phyloP scores from a whole-genome alignment of 2,888 invertebrate species.

The Orthonychiurus folsomi region DNA sequence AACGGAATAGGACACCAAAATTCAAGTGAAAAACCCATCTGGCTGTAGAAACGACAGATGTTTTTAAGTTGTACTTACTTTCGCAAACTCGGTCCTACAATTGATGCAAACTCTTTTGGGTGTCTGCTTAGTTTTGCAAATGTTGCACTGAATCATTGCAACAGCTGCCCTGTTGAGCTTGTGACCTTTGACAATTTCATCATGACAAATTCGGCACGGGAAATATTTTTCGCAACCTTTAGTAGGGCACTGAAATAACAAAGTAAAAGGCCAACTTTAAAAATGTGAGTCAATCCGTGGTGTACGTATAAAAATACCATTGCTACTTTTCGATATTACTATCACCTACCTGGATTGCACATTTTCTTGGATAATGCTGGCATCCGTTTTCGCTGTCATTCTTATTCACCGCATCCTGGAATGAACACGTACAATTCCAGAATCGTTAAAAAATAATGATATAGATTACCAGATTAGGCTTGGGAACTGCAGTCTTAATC shows the following conservation, averaged over 20 bases:
- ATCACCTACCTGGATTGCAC: neutral
- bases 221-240: neutral
- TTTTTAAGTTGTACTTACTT: neutral
- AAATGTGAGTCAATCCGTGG: neutral
- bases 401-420: too few species aligned
- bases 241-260: conserved; percentile 2
- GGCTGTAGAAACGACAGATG: too few species aligned
- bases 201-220: conserved; percentile 1
- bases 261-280: neutral
- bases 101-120: neutral
- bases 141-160: neutral
- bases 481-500: neutral
- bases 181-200: neutral
- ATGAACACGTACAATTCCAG: too few species aligned
- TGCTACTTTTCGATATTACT: neutral
- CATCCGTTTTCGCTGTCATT: neutral
- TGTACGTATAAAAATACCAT: neutral
- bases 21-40: neutral
- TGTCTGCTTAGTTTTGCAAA: neutral
- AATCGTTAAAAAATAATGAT: too few species aligned
- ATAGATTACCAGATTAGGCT: too few species aligned
- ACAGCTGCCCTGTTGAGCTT: neutral
- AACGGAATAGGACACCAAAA: neutral
- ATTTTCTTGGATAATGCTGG: neutral
- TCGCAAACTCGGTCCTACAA: neutral